A percentile compares a stretch with the other conserved stretches of the same genome.
Evolutionary conservation across 2,888 invertebrate species (phyloP).

Genomic region (Sepiola atlantica): DNA sequence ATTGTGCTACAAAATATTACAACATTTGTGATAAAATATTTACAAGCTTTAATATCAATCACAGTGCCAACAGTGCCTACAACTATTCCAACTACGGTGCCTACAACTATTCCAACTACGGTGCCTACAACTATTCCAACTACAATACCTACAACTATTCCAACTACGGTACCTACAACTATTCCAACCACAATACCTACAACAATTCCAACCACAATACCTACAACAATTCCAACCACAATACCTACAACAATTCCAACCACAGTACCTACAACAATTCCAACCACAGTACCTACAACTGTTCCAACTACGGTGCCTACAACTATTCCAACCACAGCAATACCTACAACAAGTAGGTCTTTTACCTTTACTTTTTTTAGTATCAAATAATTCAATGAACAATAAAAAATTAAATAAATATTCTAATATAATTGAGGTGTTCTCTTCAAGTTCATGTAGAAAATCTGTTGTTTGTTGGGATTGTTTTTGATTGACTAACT

Average conservation of each 20-base stretch:
- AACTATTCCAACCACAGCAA: neutral
- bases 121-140: neutral
- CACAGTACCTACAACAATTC: neutral
- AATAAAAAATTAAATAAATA: no score
- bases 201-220: neutral
- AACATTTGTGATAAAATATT: no score
- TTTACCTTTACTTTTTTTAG: no score
- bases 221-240: neutral
- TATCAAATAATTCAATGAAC: no score
- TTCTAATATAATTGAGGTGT: no score
- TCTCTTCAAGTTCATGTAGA: no score
- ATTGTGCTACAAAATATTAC: no score
- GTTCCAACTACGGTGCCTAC: neutral
- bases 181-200: neutral
- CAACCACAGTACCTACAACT: neutral
- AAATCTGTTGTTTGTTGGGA: no score
- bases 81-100: neutral
- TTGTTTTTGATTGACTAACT: no score
- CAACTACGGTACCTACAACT: no score
- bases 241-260: neutral
- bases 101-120: neutral
- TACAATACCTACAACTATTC: no score
- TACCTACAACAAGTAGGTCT: neutral
- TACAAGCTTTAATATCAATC: no score
- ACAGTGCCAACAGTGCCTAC: neutral